Conservation (phyloP, 2,888 invertebrate genomes). For the Drosophila antonietae region DNA sequence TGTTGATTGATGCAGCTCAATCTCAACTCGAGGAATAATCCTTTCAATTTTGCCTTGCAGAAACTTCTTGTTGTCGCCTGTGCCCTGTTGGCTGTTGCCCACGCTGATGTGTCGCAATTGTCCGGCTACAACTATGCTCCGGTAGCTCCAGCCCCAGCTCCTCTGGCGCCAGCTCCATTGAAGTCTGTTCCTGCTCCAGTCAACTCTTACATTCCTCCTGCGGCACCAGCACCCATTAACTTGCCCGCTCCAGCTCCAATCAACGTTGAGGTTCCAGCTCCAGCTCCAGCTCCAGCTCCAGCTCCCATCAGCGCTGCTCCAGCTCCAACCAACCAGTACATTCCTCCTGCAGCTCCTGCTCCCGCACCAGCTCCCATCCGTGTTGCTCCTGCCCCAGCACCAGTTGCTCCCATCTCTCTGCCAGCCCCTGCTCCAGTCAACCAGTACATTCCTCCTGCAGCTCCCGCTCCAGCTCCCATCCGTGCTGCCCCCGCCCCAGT, state of each 20-base stretch:
- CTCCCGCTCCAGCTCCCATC: slow-evolving; percentile 36
- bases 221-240: slow-evolving; percentile 2
- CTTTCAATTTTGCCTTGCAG: slow-evolving; percentile 45
- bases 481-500: slow-evolving; percentile 38
- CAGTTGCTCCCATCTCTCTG: slow-evolving; percentile 23
- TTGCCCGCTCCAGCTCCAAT: slow-evolving; percentile 3
- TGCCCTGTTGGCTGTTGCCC: slow-evolving; percentile 68
- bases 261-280: slow-evolving; percentile 20
- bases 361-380: neutral
- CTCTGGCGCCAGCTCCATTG: slow-evolving; percentile 33
- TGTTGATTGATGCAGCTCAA: neutral
- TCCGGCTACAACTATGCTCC: slow-evolving; percentile 74
- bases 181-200: neutral
- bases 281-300: slow-evolving; percentile 51
- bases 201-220: slow-evolving; percentile 2
- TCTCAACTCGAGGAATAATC: slow-evolving; percentile 16
- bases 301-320: slow-evolving; percentile 27
- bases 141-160: slow-evolving; percentile 55
- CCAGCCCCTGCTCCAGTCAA: slow-evolving; percentile 6
- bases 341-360: neutral
- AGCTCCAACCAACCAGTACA: neutral
- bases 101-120: slow-evolving; percentile 78
- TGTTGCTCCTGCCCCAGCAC: slow-evolving; percentile 8
- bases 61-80: slow-evolving; percentile 75
- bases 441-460: slow-evolving; percentile 10